Percentiles rank a stretch among this genome's conserved stretches.
phyloP scores from a whole-genome alignment of 1,140 invertebrate genomes.

The Drosophila busckii region DNA sequence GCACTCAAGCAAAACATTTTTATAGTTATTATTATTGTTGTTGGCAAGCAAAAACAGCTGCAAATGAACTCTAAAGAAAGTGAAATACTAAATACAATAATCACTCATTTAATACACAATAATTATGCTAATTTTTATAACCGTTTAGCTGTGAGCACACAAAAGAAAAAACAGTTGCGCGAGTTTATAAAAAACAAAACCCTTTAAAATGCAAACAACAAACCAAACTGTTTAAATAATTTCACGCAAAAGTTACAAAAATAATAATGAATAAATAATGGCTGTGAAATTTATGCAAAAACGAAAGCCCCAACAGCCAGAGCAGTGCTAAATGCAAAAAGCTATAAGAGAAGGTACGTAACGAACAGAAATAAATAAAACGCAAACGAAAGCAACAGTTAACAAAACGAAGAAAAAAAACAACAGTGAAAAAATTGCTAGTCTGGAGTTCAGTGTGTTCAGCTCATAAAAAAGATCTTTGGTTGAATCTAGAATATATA shows the following conservation, averaged over 20 bases:
- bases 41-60: conserved; percentile 29
- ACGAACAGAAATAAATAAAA: conserved; percentile 1
- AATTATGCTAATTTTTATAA: conserved; percentile 41
- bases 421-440: too few relatives aligned
- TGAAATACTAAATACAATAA: conserved; percentile 32
- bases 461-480: too few relatives aligned
- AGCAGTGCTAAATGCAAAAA: conserved; percentile 36
- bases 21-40: conserved; percentile 32
- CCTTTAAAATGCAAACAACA: conserved; percentile 44
- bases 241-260: conserved; percentile 24
- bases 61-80: conserved; percentile 27
- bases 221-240: conserved; percentile 70
- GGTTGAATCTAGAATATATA: too few relatives aligned
- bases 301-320: conserved; percentile 47
- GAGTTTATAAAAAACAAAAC: conserved; percentile 24
- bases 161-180: conserved; percentile 8
- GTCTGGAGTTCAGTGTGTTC: too few relatives aligned
- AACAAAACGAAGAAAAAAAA: too few relatives aligned
- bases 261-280: conserved; percentile 32
- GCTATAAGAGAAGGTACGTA: conserved; percentile 50
- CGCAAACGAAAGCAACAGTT: neutral
- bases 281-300: conserved; percentile 48
- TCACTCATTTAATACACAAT: conserved; percentile 24
- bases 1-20: conserved; percentile 67
- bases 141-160: conserved; percentile 2